phyloP scores from a whole-genome alignment of 2,113 vertebrate genomes.

The Scalopus aquaticus region DNA sequence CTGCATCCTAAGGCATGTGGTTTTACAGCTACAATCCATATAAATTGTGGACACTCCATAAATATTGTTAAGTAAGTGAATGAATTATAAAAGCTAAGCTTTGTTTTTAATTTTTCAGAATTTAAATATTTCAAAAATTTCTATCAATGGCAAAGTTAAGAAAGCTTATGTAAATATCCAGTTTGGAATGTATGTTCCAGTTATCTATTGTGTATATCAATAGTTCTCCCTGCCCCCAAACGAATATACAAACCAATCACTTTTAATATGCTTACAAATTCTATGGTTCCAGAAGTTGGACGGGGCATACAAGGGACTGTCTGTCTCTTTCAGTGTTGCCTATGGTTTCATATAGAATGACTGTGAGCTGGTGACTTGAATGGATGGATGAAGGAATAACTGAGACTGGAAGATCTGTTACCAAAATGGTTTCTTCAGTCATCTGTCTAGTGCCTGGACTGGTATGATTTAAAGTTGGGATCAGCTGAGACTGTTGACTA shows the following conservation, averaged over 20 bases:
- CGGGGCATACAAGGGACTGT: not conserved
- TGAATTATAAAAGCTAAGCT: slow-evolving; percentile 27
- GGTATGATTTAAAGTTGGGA: not conserved
- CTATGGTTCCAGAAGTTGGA: not conserved
- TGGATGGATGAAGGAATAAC: not conserved
- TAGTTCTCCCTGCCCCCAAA: not conserved
- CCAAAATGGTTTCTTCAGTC: not conserved
- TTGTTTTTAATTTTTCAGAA: not conserved
- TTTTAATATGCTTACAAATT: not conserved
- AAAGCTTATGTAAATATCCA: not conserved
- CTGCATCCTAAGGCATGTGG: not conserved
- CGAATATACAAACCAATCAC: not conserved
- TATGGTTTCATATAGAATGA: not conserved
- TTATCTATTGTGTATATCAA: not conserved
- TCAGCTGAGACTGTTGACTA: not conserved
- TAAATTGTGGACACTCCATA: not conserved
- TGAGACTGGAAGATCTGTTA: not conserved
- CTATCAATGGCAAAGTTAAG: not conserved
- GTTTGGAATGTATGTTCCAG: not conserved
- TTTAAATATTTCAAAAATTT: slow-evolving; percentile 50
- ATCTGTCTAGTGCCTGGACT: not conserved
- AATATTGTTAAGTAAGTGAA: slow-evolving; percentile 25
- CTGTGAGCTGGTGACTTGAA: not conserved
- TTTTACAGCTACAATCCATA: not conserved
- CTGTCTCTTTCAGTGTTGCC: not conserved